Percentiles rank a stretch among this genome's conserved stretches.
These are phyloP conservation scores for Cryptotermes secundus DNA, from an alignment of 1,140 invertebrate species.

Conservation along the genomic window DNA sequence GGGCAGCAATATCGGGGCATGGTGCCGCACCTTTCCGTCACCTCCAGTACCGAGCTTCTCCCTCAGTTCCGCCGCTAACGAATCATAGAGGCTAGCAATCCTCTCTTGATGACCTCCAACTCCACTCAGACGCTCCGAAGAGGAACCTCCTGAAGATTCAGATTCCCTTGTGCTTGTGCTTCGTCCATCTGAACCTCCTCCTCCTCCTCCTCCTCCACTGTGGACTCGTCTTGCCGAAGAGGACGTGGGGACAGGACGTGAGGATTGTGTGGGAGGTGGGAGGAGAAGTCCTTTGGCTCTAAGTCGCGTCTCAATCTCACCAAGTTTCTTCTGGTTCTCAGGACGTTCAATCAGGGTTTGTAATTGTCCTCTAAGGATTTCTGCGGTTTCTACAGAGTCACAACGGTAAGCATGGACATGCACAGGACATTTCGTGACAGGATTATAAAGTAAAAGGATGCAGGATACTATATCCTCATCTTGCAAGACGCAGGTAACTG, in stretches of 20 bases:
- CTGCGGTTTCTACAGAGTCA: slow-evolving; percentile 90
- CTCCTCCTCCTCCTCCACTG: slow-evolving; percentile 20
- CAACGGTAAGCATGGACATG: slow-evolving; percentile 96
- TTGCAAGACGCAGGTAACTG: slow-evolving; percentile 83
- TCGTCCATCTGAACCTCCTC: slow-evolving; percentile 35
- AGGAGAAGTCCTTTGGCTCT: slow-evolving; percentile 49
- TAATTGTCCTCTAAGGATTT: slow-evolving; percentile 78
- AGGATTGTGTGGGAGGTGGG: slow-evolving; percentile 9
- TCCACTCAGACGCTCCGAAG: slow-evolving; percentile 36
- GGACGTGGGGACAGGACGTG: not conserved
- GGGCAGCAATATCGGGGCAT: slow-evolving; percentile 66
- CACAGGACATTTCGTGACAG: slow-evolving; percentile 81
- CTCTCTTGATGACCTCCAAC: slow-evolving; percentile 49
- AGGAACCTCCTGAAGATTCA: slow-evolving; percentile 59
- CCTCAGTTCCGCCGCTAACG: slow-evolving; percentile 85
- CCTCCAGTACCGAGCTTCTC: slow-evolving; percentile 67
- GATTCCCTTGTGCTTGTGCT: slow-evolving; percentile 70
- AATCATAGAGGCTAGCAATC: slow-evolving; percentile 79
- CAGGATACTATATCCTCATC: slow-evolving; percentile 89
- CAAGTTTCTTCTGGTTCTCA: slow-evolving; percentile 83
- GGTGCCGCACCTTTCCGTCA: not conserved
- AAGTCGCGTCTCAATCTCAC: slow-evolving; percentile 69
- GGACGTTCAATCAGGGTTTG: slow-evolving; percentile 78
- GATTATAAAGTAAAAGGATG: slow-evolving; percentile 86
- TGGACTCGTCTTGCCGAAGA: not conserved